Evolutionary conservation across 23 tunicate species (phyloP).

Genomic region (Ciona savignyi): DNA sequence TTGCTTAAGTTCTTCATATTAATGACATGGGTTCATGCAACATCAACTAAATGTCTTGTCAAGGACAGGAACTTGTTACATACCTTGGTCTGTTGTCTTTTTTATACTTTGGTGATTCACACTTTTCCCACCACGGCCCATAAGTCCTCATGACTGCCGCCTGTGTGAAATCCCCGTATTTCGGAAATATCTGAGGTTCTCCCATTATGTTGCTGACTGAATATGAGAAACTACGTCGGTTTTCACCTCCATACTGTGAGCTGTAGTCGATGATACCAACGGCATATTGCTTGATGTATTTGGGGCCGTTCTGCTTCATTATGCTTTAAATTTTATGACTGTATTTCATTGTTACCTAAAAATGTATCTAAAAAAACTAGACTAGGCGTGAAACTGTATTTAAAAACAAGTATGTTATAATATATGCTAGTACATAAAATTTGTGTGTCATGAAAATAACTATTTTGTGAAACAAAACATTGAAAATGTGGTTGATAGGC

Average conservation of each 20-base stretch:
- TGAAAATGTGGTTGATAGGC: too few species aligned
- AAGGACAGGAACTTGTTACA: not conserved
- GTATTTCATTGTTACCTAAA: too few species aligned
- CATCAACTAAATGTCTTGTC: not conserved
- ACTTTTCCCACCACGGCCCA: slow-evolving; percentile 83
- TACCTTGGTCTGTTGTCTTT: slow-evolving; percentile 47
- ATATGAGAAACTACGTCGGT: slow-evolving; percentile 77
- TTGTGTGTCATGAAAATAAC: too few species aligned
- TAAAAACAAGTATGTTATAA: too few species aligned
- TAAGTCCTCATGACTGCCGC: slow-evolving; percentile 90
- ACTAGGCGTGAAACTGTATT: too few species aligned
- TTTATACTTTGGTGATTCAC: slow-evolving; percentile 3
- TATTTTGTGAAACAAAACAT: too few species aligned
- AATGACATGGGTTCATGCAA: too few species aligned
- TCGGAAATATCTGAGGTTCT: slow-evolving; percentile 84
- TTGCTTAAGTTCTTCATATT: too few species aligned
- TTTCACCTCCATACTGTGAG: slow-evolving; percentile 93
- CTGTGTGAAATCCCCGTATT: slow-evolving; percentile 89
- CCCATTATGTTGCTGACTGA: slow-evolving; percentile 72
- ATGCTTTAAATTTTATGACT: too few species aligned
- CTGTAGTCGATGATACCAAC: slow-evolving; percentile 68
- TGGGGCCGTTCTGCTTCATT: slow-evolving; percentile 38
- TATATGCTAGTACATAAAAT: too few species aligned
- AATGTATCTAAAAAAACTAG: too few species aligned
- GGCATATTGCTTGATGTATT: slow-evolving; percentile 77